Evolutionary conservation across 2,113 vertebrate genomes (phyloP), one percentile per base, ranked within the genome.

Genomic region (Cettia cetti): DNA sequence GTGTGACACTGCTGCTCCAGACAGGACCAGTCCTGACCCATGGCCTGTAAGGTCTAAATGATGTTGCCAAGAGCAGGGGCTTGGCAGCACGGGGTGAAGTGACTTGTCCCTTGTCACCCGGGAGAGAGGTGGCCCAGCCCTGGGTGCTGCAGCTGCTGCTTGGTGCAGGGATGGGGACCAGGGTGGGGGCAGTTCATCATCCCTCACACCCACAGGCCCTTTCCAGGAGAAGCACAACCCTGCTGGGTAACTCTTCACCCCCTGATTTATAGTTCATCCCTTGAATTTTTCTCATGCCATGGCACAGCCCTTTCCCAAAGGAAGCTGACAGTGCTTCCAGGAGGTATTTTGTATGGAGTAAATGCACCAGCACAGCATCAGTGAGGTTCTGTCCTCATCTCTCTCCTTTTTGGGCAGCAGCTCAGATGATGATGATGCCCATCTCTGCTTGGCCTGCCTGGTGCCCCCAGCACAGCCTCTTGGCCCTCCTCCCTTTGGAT

Each of bases 131-230:
- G 90, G 71, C 75, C 39, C 8, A 1, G 40, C 35, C 61, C 33
- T 11, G 5, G 30, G 7, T 12, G 64, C 66, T 18, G 57, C 9
- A 39, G 64, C 71, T 71, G 61, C 30, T 70, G 6, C 0, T 4
- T 56, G 0, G 0, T 18, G 39, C 20, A 6, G 59, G 59, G 78
- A 14, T 74, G 57, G 44, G 27, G 64, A 24, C 3, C 26, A 6
- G 50, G 31, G 3, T 6, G 42, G 37, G 56, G 56, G 72, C 64
- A 8, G 52, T 59, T 87, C 13, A 17, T 47, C 68, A 28, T 68
- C 20, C 0, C 21, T 45, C 11, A 2, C 1, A 3, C n/a, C 49
- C 33, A 27, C 3, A 1, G 59, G 26, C 26, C 8, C 68, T 64
- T 30, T 4, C 16, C 42, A 88, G 65, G 19, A 57, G 50, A 60